Evolutionary conservation across 2,113 vertebrate species (phyloP).

Genomic region (Pelusios castaneus): DNA sequence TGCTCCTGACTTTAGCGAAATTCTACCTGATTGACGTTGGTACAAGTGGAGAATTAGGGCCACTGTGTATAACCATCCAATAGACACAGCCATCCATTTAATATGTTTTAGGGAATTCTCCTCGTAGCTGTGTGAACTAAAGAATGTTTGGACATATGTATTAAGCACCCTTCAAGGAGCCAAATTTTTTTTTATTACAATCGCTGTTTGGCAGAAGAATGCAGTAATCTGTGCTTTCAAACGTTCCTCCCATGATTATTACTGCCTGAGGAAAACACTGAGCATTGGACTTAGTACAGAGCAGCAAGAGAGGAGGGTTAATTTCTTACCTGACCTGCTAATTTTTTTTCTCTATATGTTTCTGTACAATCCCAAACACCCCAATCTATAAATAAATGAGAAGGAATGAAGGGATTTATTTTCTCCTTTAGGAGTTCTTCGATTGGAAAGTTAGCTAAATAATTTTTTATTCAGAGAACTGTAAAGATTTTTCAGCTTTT

Average conservation of each 20-base stretch:
- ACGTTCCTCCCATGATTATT: not conserved
- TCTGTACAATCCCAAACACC: not conserved
- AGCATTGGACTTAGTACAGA: not conserved
- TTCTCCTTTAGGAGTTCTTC: not conserved
- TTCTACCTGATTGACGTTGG: not conserved
- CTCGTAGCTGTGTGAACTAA: not conserved
- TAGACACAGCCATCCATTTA: not conserved
- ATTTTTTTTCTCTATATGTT: not conserved
- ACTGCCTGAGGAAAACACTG: not conserved
- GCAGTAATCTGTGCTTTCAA: not conserved
- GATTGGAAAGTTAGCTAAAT: conserved; percentile 3
- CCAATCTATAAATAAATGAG: not conserved
- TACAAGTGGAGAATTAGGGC: not conserved
- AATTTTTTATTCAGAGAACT: not conserved
- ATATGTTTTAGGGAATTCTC: conserved; percentile 3
- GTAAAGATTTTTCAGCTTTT: not conserved
- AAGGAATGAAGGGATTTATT: not conserved
- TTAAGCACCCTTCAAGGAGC: not conserved
- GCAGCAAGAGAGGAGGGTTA: not conserved
- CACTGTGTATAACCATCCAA: not conserved
- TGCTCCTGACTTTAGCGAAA: not conserved
- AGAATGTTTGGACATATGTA: not conserved
- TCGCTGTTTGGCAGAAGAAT: not conserved
- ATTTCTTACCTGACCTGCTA: not conserved
- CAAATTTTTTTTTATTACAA: not conserved